Evolutionary conservation across 1,140 invertebrate genomes (phyloP), one percentile per base, ranked within the genome.

Genomic region (Cherax quadricarinatus): DNA sequence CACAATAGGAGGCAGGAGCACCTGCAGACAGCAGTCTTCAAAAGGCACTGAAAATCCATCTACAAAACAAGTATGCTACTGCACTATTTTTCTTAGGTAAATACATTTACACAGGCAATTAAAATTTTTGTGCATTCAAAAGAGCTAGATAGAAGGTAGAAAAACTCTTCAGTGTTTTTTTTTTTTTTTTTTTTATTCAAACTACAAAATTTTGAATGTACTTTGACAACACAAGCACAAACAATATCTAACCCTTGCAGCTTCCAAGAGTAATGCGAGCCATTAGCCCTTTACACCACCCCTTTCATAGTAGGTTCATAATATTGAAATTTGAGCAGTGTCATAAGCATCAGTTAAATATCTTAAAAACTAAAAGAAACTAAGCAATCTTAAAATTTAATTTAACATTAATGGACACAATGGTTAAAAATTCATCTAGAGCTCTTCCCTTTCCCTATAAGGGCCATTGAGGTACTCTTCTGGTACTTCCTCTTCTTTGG

Each of bases 381-480:
- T 9, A n/a, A 73, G 30, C 7, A 7, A 1, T 73, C 6, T 18
- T 73, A 24, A 24, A 24, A 24, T 5, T 73, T 14, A 4, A 24
- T 5, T 24, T 30, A 73, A 24, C 70, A 24, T 24, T 73, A 73
- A 73, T n/a, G n/a, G n/a, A n/a, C n/a, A n/a, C n/a, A n/a, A n/a
- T 66, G 18, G n/a, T 73, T 7, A 70, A 10, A 9, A 73, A 7
- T 24, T 24, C 70, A 73, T 85, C 70, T 93, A 94, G 21, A 95
- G 93, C 88, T 95, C 94, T 48, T 94, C 93, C 60, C 93, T 91
- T n/a, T 88, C 90, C 48, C 30, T 80, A 84, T 95, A 95, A 3
- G 94, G 94, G 14, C 94, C 94, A 81, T 94, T 91, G 88, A 93
- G 88, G 87, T 91, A 94, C 70, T 94, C 87, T 48, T 94, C 93